A percentile compares a stretch with the other conserved stretches of the same genome.
phyloP scores from a whole-genome alignment of 2,888 invertebrate species.

The Athetis lepigone region DNA sequence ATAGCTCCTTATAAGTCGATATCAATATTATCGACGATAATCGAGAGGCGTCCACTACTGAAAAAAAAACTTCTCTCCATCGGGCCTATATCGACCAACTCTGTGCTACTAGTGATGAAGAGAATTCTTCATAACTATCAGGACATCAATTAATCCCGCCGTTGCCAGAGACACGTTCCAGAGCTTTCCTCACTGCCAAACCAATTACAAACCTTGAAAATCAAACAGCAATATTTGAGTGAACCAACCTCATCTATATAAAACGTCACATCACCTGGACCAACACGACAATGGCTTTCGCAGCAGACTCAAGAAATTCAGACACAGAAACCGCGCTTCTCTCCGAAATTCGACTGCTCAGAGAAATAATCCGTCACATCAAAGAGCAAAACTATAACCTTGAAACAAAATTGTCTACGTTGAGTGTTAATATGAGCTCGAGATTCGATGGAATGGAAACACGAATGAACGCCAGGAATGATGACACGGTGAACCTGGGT shows the following conservation, averaged over 20 bases:
- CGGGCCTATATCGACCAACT: neutral
- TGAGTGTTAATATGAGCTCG: constrained; percentile 13
- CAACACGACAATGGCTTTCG: neutral
- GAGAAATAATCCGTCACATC: constrained; percentile 16
- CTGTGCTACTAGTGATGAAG: neutral
- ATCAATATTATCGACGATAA: neutral
- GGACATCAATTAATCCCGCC: no score
- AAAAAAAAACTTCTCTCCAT: neutral
- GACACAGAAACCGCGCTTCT: neutral
- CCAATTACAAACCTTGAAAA: no score
- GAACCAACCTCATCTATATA: neutral
- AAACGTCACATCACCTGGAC: neutral
- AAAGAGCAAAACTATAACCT: constrained; percentile 20
- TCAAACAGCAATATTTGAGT: neutral
- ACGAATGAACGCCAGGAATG: constrained; percentile 2
- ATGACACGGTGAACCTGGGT: neutral
- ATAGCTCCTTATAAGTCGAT: neutral
- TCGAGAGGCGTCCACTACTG: neutral
- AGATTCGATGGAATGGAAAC: constrained; percentile 27
- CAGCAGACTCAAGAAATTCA: neutral
- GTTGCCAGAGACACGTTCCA: neutral
- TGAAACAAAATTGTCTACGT: constrained; percentile 3
- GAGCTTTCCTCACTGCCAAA: neutral
- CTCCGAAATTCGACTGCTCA: constrained; percentile 8
- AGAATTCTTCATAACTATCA: neutral